A percentile compares a stretch with the other conserved stretches of the same genome.
phyloP scores from a whole-genome alignment of 2,888 invertebrate species.

The Rhingia campestris region DNA sequence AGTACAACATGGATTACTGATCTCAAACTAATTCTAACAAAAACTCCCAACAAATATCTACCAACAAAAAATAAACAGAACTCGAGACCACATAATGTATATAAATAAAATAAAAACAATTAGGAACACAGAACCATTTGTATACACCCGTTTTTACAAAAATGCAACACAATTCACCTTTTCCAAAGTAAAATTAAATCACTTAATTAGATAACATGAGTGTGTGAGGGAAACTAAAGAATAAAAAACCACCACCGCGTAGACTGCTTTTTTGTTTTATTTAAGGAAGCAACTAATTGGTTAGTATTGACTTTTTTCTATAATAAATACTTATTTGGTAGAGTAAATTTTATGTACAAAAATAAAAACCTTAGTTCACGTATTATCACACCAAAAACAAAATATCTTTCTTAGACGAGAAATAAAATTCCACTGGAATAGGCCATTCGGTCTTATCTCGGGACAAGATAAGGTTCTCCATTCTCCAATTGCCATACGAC shows the following conservation, averaged over 20 bases:
- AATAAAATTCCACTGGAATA: constrained; percentile 65
- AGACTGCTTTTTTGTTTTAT: constrained; percentile 19
- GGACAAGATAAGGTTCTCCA: constrained; percentile 66
- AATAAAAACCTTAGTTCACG: constrained; percentile 45
- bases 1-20: constrained; percentile 30
- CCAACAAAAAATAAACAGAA: constrained; percentile 41
- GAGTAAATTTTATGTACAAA: constrained; percentile 25
- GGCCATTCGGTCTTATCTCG: constrained; percentile 63
- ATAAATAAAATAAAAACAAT: constrained; percentile 6
- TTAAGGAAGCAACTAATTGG: constrained; percentile 37
- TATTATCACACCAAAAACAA: constrained; percentile 49
- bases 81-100: constrained; percentile 62
- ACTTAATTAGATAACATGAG: constrained; percentile 68
- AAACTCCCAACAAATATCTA: constrained; percentile 10
- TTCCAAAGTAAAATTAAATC: constrained; percentile 38
- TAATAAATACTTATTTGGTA: neutral
- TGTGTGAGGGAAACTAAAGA: neutral
- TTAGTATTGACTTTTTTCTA: constrained; percentile 37
- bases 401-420: constrained; percentile 66
- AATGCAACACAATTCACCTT: constrained; percentile 45
- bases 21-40: constrained; percentile 7
- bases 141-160: constrained; percentile 11
- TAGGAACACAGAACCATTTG: constrained; percentile 26
- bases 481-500: constrained; percentile 46
- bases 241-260: constrained; percentile 54